Percentiles rank a stretch among this genome's conserved stretches.
These are phyloP conservation scores for Fregata magnificens DNA, from an alignment of 2,113 vertebrate species.

Conservation along the genomic window DNA sequence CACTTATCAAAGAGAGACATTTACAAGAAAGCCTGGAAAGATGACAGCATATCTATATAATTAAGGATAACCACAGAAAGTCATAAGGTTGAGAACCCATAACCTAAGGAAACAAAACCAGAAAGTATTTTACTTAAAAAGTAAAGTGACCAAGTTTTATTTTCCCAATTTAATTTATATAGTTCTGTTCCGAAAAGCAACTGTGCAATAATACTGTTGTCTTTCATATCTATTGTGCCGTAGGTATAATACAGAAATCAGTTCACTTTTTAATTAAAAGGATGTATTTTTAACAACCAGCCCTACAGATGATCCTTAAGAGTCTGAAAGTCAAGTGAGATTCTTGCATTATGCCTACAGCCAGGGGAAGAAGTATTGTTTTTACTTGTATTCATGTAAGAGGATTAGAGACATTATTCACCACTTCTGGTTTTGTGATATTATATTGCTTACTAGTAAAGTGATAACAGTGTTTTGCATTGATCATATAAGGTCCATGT, in stretches of 20 bases:
- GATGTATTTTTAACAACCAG: background rate
- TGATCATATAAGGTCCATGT: accelerated
- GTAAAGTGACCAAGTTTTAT: background rate
- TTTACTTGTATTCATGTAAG: background rate
- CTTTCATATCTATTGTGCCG: background rate
- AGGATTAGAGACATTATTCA: background rate
- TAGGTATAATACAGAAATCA: background rate
- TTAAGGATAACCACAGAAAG: background rate
- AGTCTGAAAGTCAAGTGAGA: background rate
- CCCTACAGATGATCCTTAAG: background rate
- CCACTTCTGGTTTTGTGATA: background rate
- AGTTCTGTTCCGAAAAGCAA: background rate
- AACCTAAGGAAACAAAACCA: background rate
- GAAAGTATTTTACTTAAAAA: background rate
- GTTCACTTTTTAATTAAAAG: background rate
- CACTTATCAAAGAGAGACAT: constrained; percentile 14
- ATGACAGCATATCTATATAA: background rate
- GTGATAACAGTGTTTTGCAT: background rate
- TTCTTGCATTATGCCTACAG: background rate
- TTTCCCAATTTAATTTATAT: background rate
- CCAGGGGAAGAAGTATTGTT: background rate
- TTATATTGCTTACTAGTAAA: background rate
- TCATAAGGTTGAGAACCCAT: background rate
- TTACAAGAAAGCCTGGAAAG: background rate
- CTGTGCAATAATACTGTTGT: background rate